Base-by-base conservation (phyloP, 1,140 invertebrate species). In the Cyrtorhinus lividipennis region DNA sequence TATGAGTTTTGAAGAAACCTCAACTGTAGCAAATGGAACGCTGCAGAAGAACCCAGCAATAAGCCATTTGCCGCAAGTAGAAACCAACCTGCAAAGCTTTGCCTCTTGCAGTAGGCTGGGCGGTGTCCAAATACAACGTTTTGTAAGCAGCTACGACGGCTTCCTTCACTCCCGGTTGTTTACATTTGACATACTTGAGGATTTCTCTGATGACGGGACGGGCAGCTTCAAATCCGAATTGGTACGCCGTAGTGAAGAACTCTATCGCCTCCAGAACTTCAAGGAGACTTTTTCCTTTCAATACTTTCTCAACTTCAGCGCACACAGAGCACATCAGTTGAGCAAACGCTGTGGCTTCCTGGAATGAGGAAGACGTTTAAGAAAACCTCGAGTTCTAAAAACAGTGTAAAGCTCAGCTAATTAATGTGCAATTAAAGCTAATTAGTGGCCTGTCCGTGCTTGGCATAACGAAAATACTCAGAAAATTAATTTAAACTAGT, bases 221-320 rank as follows among this genome's bases (percentile, higher is more conserved):
- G 12, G 87, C 83, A 5, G 85, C 82, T 44, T 81, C 76, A 15
- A 93, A 78, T 57, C 84, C 82, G 71, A 91, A 90, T 68, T 88
- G 81, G 70, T 83, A 86, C 2, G 86, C 86, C 0, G 82, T 82
- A 0, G 87, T 87, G 66, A 94, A 87, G 70, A 94, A 88, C 58
- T 88, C 82, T 46, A 92, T 85, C 0, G 90, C 84, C 74, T 93
- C 91, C 38, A 85, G 78, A 0, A 91, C 84, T 72, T 93, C 91
- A 0, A 84, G 79, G 0, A 81, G 77, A 64, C 63, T 66, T 48
- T 66, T 62, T 1, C 63, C 62, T 44, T 67, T 65, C 57, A 70
- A 25, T 13, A 69, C 57, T 24, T 65, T 59, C 24, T 56, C 44
- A 22, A 70, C 64, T 15, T 64, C 60, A n/a, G 30, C 25, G 5